Conservation (phyloP, 30 jellyfish, hydroid and myxozoan species). For the Catostylus mosaicus region DNA sequence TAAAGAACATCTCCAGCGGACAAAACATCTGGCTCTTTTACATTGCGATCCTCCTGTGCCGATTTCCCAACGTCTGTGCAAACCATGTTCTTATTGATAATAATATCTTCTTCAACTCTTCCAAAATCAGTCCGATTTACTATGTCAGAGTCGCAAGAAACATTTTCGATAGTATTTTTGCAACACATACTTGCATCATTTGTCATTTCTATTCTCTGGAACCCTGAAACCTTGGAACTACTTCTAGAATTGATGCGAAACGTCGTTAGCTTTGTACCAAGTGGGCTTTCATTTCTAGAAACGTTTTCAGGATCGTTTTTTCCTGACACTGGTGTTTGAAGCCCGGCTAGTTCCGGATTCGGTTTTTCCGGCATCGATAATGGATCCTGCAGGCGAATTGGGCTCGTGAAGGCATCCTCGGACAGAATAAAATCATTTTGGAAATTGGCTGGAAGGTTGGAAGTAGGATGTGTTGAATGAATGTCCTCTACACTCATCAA, state of each 20-base stretch:
- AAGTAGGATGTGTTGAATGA: background rate
- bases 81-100: background rate
- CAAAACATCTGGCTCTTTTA: background rate
- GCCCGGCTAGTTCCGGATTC: background rate
- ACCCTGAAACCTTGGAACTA: slow-evolving; percentile 26
- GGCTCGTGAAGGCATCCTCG: background rate
- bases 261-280: slow-evolving; percentile 52
- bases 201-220: slow-evolving; percentile 16
- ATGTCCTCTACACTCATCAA: background rate
- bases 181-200: background rate
- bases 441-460: background rate
- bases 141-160: no score
- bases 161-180: no score
- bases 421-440: background rate
- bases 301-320: background rate
- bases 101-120: background rate
- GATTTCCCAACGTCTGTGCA: background rate
- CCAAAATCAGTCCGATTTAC: background rate
- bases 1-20: slow-evolving; percentile 49
- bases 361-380: background rate
- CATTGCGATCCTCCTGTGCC: background rate
- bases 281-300: slow-evolving; percentile 30
- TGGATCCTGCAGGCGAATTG: background rate
- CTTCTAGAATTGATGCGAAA: slow-evolving; percentile 21
- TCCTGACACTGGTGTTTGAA: slow-evolving; percentile 2